A percentile compares a stretch with the other conserved stretches of the same genome.
These are phyloP conservation scores for Peribatodes rhomboidaria DNA, from an alignment of 2,888 invertebrate genomes.

Conservation along the genomic window DNA sequence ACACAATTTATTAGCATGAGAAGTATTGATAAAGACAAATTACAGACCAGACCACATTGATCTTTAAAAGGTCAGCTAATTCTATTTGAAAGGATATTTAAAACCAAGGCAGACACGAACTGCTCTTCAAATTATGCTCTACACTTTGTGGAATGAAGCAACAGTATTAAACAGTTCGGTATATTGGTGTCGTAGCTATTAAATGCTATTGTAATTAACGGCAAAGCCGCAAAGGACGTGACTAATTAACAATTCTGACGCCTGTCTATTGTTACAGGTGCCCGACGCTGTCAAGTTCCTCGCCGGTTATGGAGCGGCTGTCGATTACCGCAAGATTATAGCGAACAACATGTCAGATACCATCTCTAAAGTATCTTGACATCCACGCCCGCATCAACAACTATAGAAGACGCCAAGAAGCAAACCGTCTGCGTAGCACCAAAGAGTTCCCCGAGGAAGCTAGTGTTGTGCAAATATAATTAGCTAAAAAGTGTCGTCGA, in stretches of 20 bases:
- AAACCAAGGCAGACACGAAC: slow-evolving; percentile 16
- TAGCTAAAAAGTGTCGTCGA: slow-evolving; percentile 58
- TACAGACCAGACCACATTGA: slow-evolving; percentile 3
- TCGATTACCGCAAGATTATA: slow-evolving; percentile 66
- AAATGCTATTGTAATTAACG: slow-evolving; percentile 49
- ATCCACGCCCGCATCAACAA: slow-evolving; percentile 14
- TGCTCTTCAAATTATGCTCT: slow-evolving; percentile 12
- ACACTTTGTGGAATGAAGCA: not conserved
- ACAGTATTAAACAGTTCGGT: not conserved
- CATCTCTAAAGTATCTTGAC: slow-evolving; percentile 66
- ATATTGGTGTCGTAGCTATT: slow-evolving; percentile 20
- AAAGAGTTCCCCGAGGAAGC: slow-evolving; percentile 61
- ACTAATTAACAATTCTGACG: slow-evolving; percentile 59
- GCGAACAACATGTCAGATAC: slow-evolving; percentile 57
- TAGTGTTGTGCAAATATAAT: slow-evolving; percentile 67
- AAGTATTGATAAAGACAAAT: not conserved
- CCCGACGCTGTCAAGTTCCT: slow-evolving; percentile 76
- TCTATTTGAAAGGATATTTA: slow-evolving; percentile 22
- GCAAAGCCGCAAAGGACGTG: slow-evolving; percentile 50
- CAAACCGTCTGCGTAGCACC: slow-evolving; percentile 44
- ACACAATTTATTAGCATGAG: not conserved
- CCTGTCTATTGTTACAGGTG: slow-evolving; percentile 78
- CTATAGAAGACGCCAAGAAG: slow-evolving; percentile 6
- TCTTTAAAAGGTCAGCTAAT: slow-evolving; percentile 18
- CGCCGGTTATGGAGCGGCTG: slow-evolving; percentile 78